Conservation (phyloP, 2,888 invertebrate genomes). For the Amiota communis region DNA sequence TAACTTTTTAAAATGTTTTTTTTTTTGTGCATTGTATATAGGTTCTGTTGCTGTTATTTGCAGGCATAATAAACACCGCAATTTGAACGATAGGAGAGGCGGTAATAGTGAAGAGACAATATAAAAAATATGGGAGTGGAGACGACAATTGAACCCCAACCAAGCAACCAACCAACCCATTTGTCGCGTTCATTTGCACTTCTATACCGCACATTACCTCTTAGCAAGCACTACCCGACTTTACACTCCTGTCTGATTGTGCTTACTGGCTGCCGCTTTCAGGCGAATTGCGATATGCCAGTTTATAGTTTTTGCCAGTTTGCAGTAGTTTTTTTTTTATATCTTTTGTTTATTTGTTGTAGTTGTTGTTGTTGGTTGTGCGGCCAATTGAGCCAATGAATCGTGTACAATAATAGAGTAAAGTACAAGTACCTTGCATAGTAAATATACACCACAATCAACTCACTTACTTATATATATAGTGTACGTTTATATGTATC, state of each 20-base stretch:
- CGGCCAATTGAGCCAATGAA: slow-evolving; percentile 25
- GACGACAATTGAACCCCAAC: not conserved
- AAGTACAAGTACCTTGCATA: slow-evolving; percentile 24
- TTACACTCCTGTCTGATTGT: too few relatives aligned
- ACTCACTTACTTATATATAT: not conserved
- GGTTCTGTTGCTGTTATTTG: not conserved
- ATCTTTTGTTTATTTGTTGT: not conserved
- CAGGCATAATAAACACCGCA: not conserved
- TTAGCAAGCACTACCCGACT: too few relatives aligned
- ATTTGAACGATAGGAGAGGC: not conserved
- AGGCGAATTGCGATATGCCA: not conserved
- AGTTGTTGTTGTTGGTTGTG: not conserved
- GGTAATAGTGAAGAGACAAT: not conserved
- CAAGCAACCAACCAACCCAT: not conserved
- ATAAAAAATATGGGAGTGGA: slow-evolving; percentile 20
- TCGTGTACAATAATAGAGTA: slow-evolving; percentile 24
- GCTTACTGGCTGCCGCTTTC: too few relatives aligned
- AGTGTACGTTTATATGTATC: not conserved
- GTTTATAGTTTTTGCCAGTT: not conserved
- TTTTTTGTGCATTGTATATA: not conserved
- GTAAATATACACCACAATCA: not conserved
- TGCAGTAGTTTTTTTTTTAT: slow-evolving; percentile 9
- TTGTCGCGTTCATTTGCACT: not conserved
- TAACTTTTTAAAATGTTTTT: not conserved
- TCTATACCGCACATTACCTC: not conserved